phyloP scores from a whole-genome alignment of 2,113 vertebrate genomes.

The Promerops cafer region DNA sequence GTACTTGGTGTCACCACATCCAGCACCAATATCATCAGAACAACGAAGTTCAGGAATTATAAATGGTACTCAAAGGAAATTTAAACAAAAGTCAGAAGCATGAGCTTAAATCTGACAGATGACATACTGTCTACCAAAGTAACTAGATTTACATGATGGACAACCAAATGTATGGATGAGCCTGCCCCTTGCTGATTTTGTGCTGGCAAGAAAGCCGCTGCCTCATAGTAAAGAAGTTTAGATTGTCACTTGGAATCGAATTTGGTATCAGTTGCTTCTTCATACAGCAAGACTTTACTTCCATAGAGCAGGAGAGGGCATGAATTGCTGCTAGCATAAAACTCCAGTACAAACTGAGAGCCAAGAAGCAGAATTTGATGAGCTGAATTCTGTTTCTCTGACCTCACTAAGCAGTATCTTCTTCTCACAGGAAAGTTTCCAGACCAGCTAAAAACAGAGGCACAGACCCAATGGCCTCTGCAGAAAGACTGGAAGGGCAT shows the following conservation, averaged over 20 bases:
- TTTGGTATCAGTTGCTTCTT: not conserved
- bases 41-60: not conserved
- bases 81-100: not conserved
- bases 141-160: not conserved
- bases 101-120: not conserved
- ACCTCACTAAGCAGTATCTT: not conserved
- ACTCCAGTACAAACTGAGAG: not conserved
- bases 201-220: not conserved
- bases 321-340: not conserved
- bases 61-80: not conserved
- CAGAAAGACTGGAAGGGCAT: not conserved
- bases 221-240: not conserved
- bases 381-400: not conserved
- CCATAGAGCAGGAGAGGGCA: not conserved
- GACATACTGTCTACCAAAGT: not conserved
- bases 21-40: not conserved
- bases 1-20: not conserved
- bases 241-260: not conserved
- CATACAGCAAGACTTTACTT: not conserved
- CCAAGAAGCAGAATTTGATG: not conserved
- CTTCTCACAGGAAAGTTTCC: not conserved
- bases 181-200: not conserved
- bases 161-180: not conserved
- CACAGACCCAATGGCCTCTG: not conserved
- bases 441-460: not conserved